Evolutionary conservation across 2,888 invertebrate genomes (phyloP).

Genomic region (Calameuta filiformis): DNA sequence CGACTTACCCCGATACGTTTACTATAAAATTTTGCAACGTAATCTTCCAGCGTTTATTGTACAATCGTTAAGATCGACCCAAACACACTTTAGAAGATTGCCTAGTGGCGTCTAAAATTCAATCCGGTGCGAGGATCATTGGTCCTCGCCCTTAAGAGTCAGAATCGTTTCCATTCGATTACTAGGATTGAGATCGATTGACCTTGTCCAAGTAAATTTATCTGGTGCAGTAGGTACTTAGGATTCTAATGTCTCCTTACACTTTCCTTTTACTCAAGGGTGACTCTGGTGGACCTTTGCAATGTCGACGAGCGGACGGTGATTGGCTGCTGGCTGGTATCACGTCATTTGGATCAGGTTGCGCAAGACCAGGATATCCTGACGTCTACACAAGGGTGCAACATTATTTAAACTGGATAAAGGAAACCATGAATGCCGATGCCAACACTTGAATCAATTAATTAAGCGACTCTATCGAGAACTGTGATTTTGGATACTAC

Average conservation of each 20-base stretch:
- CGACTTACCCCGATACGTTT: background rate
- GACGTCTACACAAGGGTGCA: slow-evolving; percentile 89
- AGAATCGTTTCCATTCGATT: background rate
- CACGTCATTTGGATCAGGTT: slow-evolving; percentile 93
- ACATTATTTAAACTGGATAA: slow-evolving; percentile 88
- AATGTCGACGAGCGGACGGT: slow-evolving; percentile 82
- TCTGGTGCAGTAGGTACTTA: background rate
- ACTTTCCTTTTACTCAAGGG: slow-evolving; percentile 70
- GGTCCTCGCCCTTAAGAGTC: background rate
- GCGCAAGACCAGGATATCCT: slow-evolving; percentile 87
- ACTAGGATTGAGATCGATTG: background rate
- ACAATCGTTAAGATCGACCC: slow-evolving; percentile 8
- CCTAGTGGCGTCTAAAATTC: slow-evolving; percentile 17
- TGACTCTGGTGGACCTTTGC: slow-evolving; percentile 90
- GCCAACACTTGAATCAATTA: background rate
- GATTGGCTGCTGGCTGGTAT: slow-evolving; percentile 90
- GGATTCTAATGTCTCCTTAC: background rate
- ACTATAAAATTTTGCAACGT: background rate
- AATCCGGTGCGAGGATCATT: slow-evolving; percentile 4
- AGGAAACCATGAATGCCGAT: slow-evolving; percentile 42
- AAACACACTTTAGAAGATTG: slow-evolving; percentile 35
- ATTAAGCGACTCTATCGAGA: background rate
- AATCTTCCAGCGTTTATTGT: background rate
- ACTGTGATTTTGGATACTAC: background rate
- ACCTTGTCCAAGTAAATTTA: background rate